These are phyloP conservation scores for Spheniscus humboldti DNA, from an alignment of 2,797 vertebrate species.

Conservation along the genomic window DNA sequence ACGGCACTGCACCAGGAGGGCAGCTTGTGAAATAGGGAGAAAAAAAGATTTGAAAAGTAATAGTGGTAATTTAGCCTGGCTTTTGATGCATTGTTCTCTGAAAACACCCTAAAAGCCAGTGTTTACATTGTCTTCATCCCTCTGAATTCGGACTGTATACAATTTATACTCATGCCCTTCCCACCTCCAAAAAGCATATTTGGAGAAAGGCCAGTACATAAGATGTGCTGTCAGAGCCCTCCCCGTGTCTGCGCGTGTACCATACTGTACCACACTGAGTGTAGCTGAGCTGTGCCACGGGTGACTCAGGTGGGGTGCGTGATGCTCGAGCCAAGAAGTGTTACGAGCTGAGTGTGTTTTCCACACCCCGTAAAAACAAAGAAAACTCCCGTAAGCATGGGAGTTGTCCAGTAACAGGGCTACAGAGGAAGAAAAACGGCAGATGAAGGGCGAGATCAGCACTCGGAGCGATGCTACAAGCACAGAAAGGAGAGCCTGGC, in stretches of 20 bases:
- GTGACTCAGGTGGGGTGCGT: neutral
- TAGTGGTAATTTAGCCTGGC: neutral
- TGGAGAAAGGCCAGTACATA: neutral
- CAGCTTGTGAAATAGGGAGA: neutral
- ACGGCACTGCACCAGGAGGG: neutral
- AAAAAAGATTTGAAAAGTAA: neutral
- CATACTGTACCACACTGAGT: rapidly evolving
- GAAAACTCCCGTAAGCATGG: neutral
- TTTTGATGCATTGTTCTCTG: neutral
- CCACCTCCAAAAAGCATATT: neutral
- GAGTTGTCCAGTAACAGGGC: neutral
- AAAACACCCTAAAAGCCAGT: neutral
- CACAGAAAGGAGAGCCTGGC: neutral
- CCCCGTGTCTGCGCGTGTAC: rapidly evolving
- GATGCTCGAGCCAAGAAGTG: neutral
- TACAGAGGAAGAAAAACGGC: neutral
- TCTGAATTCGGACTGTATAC: neutral
- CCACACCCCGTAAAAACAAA: neutral
- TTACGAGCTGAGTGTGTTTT: rapidly evolving
- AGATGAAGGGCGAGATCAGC: neutral
- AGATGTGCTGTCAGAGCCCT: neutral
- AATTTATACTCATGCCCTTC: neutral
- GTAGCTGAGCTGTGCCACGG: rapidly evolving
- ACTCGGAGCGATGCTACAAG: neutral
- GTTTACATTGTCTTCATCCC: neutral